Evolutionary conservation across 2,888 invertebrate genomes (phyloP).

Genomic region (Sphaeridia pumilis): DNA sequence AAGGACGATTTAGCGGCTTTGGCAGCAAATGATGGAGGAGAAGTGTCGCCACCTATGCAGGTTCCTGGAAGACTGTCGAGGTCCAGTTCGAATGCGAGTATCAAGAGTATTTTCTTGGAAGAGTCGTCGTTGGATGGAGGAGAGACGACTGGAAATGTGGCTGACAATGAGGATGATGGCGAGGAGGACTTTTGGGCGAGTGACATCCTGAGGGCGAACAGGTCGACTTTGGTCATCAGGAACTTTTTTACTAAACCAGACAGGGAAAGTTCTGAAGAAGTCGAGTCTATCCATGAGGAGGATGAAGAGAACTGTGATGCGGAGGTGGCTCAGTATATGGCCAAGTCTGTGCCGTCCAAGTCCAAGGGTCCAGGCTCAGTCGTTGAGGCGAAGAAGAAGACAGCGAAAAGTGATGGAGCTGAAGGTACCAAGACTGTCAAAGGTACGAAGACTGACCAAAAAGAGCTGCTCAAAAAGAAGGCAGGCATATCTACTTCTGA

Average conservation of each 20-base stretch:
- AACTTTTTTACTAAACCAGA: conserved; percentile 3
- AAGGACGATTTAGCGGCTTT: background rate
- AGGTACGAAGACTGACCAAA: background rate
- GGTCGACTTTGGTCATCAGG: conserved; percentile 8
- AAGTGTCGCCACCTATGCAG: background rate
- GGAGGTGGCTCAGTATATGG: conserved; percentile 11
- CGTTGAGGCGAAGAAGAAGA: too few species aligned
- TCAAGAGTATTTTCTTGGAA: background rate
- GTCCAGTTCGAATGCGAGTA: background rate
- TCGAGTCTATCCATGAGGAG: conserved; percentile 10
- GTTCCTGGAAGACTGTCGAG: background rate
- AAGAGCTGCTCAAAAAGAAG: too few species aligned
- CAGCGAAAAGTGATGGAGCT: background rate
- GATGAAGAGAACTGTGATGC: conserved; percentile 2
- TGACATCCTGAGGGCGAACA: conserved; percentile 4
- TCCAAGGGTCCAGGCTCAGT: background rate
- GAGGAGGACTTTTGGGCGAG: conserved; percentile 9
- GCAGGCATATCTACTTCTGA: background rate
- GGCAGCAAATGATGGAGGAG: background rate
- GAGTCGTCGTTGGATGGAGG: background rate
- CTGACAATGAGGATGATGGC: conserved; percentile 2
- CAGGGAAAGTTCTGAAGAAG: conserved; percentile 1
- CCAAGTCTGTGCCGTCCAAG: background rate
- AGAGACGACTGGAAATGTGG: background rate
- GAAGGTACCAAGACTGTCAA: background rate